Evolutionary conservation across 1,140 invertebrate species (phyloP), one percentile per base, ranked within the genome.

Genomic region (Drosophila sp.): DNA sequence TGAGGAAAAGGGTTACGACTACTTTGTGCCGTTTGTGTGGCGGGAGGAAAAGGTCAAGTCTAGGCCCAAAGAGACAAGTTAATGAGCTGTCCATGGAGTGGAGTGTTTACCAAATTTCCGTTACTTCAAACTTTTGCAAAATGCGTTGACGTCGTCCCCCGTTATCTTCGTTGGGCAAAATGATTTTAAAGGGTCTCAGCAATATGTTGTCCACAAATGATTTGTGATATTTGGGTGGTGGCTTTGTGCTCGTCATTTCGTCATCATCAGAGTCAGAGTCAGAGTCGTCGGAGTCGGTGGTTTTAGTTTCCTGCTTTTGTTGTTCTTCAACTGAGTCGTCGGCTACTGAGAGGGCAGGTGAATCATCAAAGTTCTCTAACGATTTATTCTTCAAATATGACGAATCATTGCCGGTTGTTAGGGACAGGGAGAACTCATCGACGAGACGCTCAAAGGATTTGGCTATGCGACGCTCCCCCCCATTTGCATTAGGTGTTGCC

Each of bases 331-430:
- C 70, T 68, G 64, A 60, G 63, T 77, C 50, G 35, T 50, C 68
- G 3, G 58, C 32, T 30, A 60, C 33, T 50, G 69, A 25, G 11
- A 90, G 69, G 17, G 75, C 73, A 32, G 81, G 71, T 77, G 90
- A 92, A 61, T 87, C 81, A 79, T 92, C 91, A 41, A 91, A 91
- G 60, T 92, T 91, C 63, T 93, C 74, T 27, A 91, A 70, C 25
- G 91, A 92, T 76, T 92, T 93, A 72, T 93, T 92, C 40, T 91
- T 80, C 44, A 92, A 80, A 87, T 91, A 93, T 54, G 90, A 91
- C 38, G 89, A 91, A 70, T 92, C 91, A 60, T 74, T 74, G 33
- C 85, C 87, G 25, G 71, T 83, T 60, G 75, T 90, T 40, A 87
- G 69, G 44, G 90, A 91, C 41, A 92, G 76, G 11, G 91, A 92